These are phyloP conservation scores for Doris montereyensis DNA, from an alignment of 2,888 invertebrate species.

Conservation along the genomic window DNA sequence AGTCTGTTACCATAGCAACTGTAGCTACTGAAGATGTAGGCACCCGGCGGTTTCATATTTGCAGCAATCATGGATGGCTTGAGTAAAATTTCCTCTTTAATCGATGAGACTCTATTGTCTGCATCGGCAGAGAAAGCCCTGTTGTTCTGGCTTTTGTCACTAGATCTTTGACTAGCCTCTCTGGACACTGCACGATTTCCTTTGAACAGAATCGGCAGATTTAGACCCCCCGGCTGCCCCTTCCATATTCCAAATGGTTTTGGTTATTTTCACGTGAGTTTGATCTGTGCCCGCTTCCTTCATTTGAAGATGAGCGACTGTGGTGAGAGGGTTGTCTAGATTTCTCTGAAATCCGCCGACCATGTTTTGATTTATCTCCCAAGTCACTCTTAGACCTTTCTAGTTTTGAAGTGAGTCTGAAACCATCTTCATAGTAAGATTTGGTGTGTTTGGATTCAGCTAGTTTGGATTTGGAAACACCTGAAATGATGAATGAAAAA, in stretches of 20 bases:
- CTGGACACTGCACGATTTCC: too few relatives aligned
- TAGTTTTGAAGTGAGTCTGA: not conserved
- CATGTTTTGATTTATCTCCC: too few relatives aligned
- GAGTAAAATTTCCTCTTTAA: too few relatives aligned
- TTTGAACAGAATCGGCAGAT: too few relatives aligned
- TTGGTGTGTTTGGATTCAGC: conserved; percentile 34
- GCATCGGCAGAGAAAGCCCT: too few relatives aligned
- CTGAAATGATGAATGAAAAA: not conserved
- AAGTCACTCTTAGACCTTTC: conserved; percentile 35
- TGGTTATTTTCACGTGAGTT: not conserved
- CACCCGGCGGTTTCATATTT: too few relatives aligned
- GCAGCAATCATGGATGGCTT: not conserved
- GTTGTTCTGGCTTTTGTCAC: too few relatives aligned
- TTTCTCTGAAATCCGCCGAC: conserved; percentile 22
- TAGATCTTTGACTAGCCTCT: too few relatives aligned
- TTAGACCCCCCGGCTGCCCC: too few relatives aligned
- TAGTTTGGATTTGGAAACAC: conserved; percentile 24
- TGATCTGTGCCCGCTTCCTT: not conserved
- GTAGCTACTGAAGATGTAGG: not conserved
- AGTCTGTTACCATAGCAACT: too few relatives aligned
- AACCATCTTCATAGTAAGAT: conserved; percentile 19
- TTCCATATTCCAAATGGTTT: not conserved
- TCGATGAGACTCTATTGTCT: too few relatives aligned
- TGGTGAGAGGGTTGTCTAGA: not conserved
- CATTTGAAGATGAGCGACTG: not conserved